Conservation (phyloP, 2,888 invertebrate genomes). For the Habroteleia sp. region DNA sequence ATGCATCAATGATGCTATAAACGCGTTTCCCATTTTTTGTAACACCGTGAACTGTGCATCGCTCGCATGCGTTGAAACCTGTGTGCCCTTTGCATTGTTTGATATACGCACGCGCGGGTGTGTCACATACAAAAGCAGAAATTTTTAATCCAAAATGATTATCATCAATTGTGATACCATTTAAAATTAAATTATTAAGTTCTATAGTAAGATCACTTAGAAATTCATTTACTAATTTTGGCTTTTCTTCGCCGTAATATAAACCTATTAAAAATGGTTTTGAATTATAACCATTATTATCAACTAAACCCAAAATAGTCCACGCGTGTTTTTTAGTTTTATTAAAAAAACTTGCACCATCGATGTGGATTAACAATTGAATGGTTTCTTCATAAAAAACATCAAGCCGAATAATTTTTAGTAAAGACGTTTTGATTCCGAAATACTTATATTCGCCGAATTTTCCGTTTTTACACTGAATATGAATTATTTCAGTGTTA, state of each 20-base stretch:
- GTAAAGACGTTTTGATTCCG: too few relatives aligned
- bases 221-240: too few relatives aligned
- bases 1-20: conserved; percentile 44
- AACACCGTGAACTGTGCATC: conserved; percentile 46
- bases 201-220: conserved; percentile 60
- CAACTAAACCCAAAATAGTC: conserved; percentile 26
- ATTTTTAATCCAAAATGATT: conserved; percentile 44
- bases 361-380: too few relatives aligned
- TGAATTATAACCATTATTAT: conserved; percentile 10
- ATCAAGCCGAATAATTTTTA: too few relatives aligned
- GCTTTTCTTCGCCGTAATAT: conserved; percentile 52
- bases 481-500: too few relatives aligned
- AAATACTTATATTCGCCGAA: too few relatives aligned
- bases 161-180: conserved; percentile 53
- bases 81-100: conserved; percentile 62
- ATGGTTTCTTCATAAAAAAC: too few relatives aligned
- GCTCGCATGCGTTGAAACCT: conserved; percentile 62
- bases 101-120: conserved; percentile 59
- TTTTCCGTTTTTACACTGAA: neutral
- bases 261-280: conserved; percentile 35
- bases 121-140: conserved; percentile 58
- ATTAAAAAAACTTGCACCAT: conserved; percentile 16
- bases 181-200: conserved; percentile 41
- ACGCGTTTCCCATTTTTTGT: conserved; percentile 28
- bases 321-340: conserved; percentile 20